Percentiles rank a stretch among this genome's conserved stretches.
phyloP scores from a whole-genome alignment of 1,140 invertebrate species.

The Scaptomyza hsui region DNA sequence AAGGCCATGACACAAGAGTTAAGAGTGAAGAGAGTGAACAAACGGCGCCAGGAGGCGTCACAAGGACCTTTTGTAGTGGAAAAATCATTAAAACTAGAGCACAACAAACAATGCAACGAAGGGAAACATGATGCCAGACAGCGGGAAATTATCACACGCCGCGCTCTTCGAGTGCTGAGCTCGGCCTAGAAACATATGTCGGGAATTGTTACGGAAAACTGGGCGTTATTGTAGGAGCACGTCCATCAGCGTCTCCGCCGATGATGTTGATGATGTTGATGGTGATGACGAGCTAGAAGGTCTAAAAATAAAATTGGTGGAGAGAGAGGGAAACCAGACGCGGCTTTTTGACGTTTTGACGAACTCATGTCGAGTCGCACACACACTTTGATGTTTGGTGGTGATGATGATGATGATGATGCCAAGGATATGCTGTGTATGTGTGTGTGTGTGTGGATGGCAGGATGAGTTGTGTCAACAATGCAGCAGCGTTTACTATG shows the following conservation, averaged over 20 bases:
- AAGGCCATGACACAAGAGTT: conserved; percentile 31
- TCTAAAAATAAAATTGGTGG: conserved; percentile 68
- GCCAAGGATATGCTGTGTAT: conserved; percentile 58
- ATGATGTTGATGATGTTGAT: conserved; percentile 46
- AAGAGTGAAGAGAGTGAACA: conserved; percentile 21
- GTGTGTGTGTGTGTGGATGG: no score
- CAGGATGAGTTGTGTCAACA: conserved; percentile 32
- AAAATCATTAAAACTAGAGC: conserved; percentile 80
- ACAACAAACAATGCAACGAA: conserved; percentile 45
- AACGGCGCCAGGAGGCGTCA: conserved; percentile 72
- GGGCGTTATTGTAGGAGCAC: conserved; percentile 33
- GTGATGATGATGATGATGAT: conserved; percentile 24
- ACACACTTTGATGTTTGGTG: conserved; percentile 61
- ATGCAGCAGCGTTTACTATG: conserved; percentile 24
- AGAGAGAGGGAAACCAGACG: conserved; percentile 38
- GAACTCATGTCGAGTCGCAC: conserved; percentile 67
- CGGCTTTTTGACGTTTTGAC: conserved; percentile 59
- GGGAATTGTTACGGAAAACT: not conserved
- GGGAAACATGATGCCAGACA: conserved; percentile 14
- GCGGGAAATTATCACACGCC: conserved; percentile 53
- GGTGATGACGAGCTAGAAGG: not conserved
- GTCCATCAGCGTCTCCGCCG: conserved; percentile 31
- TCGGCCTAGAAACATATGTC: conserved; percentile 32
- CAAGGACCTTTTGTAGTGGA: conserved; percentile 70
- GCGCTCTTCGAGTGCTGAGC: conserved; percentile 31